phyloP scores from a whole-genome alignment of 2,113 vertebrate species.

The Pygoscelis antarcticus region DNA sequence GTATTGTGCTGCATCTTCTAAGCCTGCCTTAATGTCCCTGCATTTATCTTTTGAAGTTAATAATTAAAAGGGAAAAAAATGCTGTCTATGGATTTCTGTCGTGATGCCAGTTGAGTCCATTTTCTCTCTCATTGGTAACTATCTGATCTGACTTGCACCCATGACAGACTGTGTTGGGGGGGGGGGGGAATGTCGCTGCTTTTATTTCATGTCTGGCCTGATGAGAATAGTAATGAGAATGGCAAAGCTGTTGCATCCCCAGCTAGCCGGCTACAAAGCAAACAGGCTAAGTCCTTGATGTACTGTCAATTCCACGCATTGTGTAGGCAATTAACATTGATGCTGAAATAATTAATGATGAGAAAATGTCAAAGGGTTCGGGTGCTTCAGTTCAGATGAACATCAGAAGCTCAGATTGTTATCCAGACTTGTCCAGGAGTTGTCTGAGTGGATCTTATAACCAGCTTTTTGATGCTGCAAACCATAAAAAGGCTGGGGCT shows the following conservation, averaged over 20 bases:
- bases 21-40: constrained; percentile 12
- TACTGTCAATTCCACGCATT: neutral
- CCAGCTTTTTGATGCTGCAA: neutral
- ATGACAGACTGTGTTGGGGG: neutral
- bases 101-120: neutral
- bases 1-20: constrained; percentile 11
- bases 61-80: constrained; percentile 51
- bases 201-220: constrained; percentile 31
- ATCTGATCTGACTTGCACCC: constrained; percentile 29
- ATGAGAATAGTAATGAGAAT: constrained; percentile 10
- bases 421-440: neutral
- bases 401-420: neutral
- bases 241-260: neutral
- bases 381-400: neutral
- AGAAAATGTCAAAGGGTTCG: neutral
- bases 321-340: constrained; percentile 37
- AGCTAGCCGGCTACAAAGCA: neutral
- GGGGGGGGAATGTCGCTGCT: neutral
- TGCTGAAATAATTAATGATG: constrained; percentile 36
- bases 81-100: constrained; percentile 8
- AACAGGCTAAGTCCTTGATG: neutral
- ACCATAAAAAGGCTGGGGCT: neutral
- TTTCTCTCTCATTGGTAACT: neutral
- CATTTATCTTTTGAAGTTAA: constrained; percentile 51
- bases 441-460: neutral